Evolutionary conservation across 1,140 invertebrate genomes (phyloP).

Genomic region (Leptinotarsa defecta): DNA sequence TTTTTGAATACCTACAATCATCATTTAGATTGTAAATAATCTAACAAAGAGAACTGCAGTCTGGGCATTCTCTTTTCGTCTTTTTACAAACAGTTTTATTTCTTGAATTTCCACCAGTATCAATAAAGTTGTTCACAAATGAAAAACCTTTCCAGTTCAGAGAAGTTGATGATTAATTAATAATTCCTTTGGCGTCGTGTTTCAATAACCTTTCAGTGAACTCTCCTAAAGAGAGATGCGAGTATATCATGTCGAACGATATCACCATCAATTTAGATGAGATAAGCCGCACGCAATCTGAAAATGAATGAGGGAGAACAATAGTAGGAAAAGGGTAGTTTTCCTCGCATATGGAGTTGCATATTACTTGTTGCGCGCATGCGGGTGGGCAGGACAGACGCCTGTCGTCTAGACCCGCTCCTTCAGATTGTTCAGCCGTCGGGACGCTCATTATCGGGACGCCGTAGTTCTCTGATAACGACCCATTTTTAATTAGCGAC

Average conservation of each 20-base stretch:
- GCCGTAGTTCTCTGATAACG: constrained; percentile 17
- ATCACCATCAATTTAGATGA: constrained; percentile 1
- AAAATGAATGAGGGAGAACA: constrained; percentile 8
- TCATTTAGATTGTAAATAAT: too few relatives aligned
- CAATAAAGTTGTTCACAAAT: too few relatives aligned
- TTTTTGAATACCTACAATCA: too few relatives aligned
- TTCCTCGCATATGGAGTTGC: neutral
- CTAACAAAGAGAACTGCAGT: too few relatives aligned
- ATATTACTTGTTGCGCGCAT: constrained; percentile 27
- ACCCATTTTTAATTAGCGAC: constrained; percentile 23
- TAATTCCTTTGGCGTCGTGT: neutral
- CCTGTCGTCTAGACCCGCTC: constrained; percentile 22
- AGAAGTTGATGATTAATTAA: too few relatives aligned
- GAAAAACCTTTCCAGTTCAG: too few relatives aligned
- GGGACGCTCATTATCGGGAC: constrained; percentile 6
- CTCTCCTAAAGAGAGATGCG: neutral
- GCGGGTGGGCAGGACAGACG: constrained; percentile 7
- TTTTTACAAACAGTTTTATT: too few relatives aligned
- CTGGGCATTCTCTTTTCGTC: too few relatives aligned
- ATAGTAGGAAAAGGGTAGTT: constrained; percentile 16
- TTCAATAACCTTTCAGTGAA: neutral
- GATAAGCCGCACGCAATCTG: constrained; percentile 2
- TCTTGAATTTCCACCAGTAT: too few relatives aligned
- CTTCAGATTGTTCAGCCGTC: constrained; percentile 18
- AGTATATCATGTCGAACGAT: neutral